Base-by-base conservation (phyloP, 2,888 invertebrate genomes). In the Polyommatus icarus region DNA sequence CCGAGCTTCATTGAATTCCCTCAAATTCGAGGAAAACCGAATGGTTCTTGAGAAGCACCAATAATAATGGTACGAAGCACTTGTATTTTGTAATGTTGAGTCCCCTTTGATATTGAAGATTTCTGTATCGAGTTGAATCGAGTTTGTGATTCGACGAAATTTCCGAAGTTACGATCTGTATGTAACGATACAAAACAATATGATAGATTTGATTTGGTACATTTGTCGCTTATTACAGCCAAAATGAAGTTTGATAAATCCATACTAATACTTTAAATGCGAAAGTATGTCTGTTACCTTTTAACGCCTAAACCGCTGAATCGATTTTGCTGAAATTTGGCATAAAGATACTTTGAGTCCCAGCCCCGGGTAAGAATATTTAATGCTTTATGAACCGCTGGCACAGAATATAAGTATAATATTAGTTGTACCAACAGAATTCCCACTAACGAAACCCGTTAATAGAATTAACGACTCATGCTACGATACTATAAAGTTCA, bases 1-100 rank as follows among this genome's bases (percentile, higher is more conserved):
- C 24, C n/a, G 76, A 75, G 46, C 46, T 46, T 46, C 77, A 75
- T 46, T 29, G 71, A 79, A 77, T 71, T 76, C 61, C 77, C 59
- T 73, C 57, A 76, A 81, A 76, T 78, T 80, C 78, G 24, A 46
- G 57, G 78, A 81, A 76, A 76, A 72, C 76, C 76, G 80, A 80
- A 80, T 80, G 78, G 79, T 61, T 79, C 80, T 82, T 79, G 76
- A 79, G 78, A 67, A 50, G 77, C 73, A 78, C 78, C 80, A 78
- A 75, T 80, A 78, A 77, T 78, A 80, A 80, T 79, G 80, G 79
- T 80, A 78, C 76, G 79, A 80, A 79, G 77, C 80, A 80, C 82
- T 82, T 79, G 77, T 80, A 76, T 80, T 79, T 79, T 80, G 76
- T 79, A 81, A 82, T 80, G 80, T 82, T 75, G 78, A 79, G 79